A percentile compares a stretch with the other conserved stretches of the same genome.
Evolutionary conservation across 2,113 vertebrate species (phyloP).

Genomic region (Spea multiplicata): DNA sequence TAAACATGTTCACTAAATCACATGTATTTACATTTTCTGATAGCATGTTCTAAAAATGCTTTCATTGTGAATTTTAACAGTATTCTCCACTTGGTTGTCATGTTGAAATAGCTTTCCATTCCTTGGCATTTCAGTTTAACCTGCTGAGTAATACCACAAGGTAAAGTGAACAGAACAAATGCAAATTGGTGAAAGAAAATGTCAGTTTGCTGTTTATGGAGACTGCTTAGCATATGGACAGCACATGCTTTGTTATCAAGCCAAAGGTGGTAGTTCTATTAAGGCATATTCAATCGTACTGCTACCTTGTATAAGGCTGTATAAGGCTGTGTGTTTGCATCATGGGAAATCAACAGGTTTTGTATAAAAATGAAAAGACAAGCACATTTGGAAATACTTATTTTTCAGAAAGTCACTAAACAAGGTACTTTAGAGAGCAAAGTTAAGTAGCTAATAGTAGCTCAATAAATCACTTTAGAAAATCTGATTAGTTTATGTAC

Average conservation of each 20-base stretch:
- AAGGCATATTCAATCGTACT: conserved; percentile 41
- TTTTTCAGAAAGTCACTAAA: conserved; percentile 14
- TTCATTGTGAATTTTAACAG: conserved; percentile 21
- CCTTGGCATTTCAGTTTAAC: conserved; percentile 32
- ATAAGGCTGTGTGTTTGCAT: conserved; percentile 31
- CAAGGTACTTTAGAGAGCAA: conserved; percentile 8
- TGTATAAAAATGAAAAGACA: conserved; percentile 18
- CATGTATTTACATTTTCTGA: not conserved
- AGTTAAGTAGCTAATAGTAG: conserved; percentile 4
- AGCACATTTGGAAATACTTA: conserved; percentile 1
- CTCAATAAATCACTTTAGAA: conserved; percentile 15
- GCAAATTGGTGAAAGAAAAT: conserved; percentile 43
- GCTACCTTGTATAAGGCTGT: conserved; percentile 9
- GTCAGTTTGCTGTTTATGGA: conserved; percentile 44
- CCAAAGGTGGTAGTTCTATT: conserved; percentile 41
- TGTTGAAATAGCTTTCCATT: conserved; percentile 32
- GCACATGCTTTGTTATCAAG: conserved; percentile 29
- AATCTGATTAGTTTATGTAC: conserved; percentile 19
- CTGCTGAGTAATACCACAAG: conserved; percentile 38
- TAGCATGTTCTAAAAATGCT: not conserved
- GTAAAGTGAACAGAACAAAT: conserved; percentile 36
- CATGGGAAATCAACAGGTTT: conserved; percentile 37
- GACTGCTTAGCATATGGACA: conserved; percentile 46
- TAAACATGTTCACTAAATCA: not conserved
- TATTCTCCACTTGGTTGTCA: not conserved